Base-by-base conservation (phyloP, 1,140 invertebrate species). In the Eurosta solidaginis region DNA sequence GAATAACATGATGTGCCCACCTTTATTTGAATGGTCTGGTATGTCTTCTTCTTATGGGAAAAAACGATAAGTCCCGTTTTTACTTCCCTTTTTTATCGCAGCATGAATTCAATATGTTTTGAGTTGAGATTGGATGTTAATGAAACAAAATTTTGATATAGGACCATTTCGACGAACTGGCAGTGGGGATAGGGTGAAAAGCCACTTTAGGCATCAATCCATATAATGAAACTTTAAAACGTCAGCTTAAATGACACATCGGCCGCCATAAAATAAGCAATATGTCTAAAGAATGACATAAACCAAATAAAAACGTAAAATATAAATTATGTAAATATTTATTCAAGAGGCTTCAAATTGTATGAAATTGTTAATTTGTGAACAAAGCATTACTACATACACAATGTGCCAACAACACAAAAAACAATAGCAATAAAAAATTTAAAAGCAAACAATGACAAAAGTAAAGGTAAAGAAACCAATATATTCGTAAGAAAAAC, bases 311-410 rank as follows among this genome's bases (percentile, higher is more conserved):
- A 74, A 74, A 45, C 44, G 44, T 45, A 45, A 45, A 45, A 45
- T 9, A 45, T 9, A 9, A 45, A 9, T 9, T 74, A 74, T 74
- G 27, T 47, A 74, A 74, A 74, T 74, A 74, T 74, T 74, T 74
- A 42, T 74, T 74, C 40, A 40, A 68, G 59, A 68, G 22, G 59
- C 59, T 68, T 68, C 59, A 68, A 68, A 68, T 68, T 68, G 59
- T 68, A 68, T 40, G 33, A 20, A 40, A 68, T 40, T 68, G 29
- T 40, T 40, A 68, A 68, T 68, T 68, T 68, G 59, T 68, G 59
- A 68, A 68, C 59, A 68, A 68, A 68, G 59, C 59, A 40, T 2
- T 68, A 22, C 33, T 68, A 68, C n/a, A n/a, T n/a, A n/a, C n/a
- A n/a, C 59, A 68, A 59, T 29, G 54, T 59, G 54, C 20, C 54